Conservation (phyloP, 2,797 vertebrate genomes). For the Setipinna tenuifilis region DNA sequence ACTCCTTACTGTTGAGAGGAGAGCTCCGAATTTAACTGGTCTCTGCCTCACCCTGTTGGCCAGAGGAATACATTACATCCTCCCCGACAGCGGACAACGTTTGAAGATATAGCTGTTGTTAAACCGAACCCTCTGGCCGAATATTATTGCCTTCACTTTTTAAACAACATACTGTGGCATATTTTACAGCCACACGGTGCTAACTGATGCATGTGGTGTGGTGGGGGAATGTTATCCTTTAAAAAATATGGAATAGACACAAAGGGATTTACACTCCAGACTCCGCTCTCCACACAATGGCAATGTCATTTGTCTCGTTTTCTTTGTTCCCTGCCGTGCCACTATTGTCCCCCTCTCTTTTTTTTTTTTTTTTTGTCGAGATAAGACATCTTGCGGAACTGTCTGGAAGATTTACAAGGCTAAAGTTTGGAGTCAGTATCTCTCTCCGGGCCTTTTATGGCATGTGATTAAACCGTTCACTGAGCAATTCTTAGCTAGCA, state of each 20-base stretch:
- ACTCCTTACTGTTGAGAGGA: background rate
- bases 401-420: slow-evolving; percentile 29
- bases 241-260: background rate
- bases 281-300: background rate
- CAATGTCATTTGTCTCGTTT: slow-evolving; percentile 10
- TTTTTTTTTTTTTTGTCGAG: background rate
- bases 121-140: background rate
- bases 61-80: background rate
- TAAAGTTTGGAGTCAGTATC: slow-evolving; percentile 25
- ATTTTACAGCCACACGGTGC: background rate
- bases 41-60: slow-evolving; percentile 39
- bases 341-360: background rate
- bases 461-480: slow-evolving; percentile 23
- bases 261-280: background rate
- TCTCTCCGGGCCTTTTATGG: slow-evolving; percentile 33
- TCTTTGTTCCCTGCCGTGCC: slow-evolving; percentile 13
- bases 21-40: slow-evolving; percentile 9
- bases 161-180: background rate
- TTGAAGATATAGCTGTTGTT: background rate
- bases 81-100: background rate
- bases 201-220: background rate
- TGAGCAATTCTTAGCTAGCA: background rate
- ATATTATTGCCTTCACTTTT: background rate
- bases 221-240: background rate
- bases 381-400: slow-evolving; percentile 32